Evolutionary conservation across 2,888 invertebrate genomes (phyloP), one percentile per base, ranked within the genome.

Genomic region (Liodrosophila aerea): DNA sequence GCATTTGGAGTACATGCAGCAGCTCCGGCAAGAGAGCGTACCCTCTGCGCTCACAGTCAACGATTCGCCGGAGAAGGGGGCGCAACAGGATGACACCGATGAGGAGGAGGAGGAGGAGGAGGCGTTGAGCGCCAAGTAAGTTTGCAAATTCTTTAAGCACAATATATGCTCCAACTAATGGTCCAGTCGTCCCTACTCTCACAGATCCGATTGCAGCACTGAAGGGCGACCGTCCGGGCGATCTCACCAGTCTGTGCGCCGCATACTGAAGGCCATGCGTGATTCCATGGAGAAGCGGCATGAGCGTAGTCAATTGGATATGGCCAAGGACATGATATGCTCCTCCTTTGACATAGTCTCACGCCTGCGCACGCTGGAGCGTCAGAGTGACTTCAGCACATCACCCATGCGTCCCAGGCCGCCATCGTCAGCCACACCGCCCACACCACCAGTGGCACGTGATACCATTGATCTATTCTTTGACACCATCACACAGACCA

Each of bases 391-490:
- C n/a, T n/a, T n/a, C n/a, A n/a, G n/a, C n/a, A n/a, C n/a, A n/a
- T n/a, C n/a, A n/a, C n/a, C n/a, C n/a, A n/a, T n/a, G n/a, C n/a
- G n/a, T n/a, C n/a, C n/a, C n/a, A n/a, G n/a, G n/a, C n/a, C n/a
- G n/a, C n/a, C n/a, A n/a, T n/a, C n/a, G n/a, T n/a, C n/a, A n/a
- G n/a, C n/a, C n/a, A n/a, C n/a, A n/a, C n/a, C n/a, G n/a, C n/a
- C n/a, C n/a, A n/a, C n/a, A n/a, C n/a, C n/a, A n/a, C 4, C 45
- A 1, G 44, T 53, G 30, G 39, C 68, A 0, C 73, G 85, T 1
- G 76, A 86, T 29, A 78, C 84, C 1, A 70, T 76, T 2, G 88
- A 88, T 56, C 66, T 88, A 7, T 88, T 88, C 61, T 83, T 88
- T 2, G 86, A 87, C 9, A 88, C 88, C 60, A 73, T 88, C 12